Conservation (phyloP, 2,797 vertebrate species). For the Melanotaenia trifasciata region DNA sequence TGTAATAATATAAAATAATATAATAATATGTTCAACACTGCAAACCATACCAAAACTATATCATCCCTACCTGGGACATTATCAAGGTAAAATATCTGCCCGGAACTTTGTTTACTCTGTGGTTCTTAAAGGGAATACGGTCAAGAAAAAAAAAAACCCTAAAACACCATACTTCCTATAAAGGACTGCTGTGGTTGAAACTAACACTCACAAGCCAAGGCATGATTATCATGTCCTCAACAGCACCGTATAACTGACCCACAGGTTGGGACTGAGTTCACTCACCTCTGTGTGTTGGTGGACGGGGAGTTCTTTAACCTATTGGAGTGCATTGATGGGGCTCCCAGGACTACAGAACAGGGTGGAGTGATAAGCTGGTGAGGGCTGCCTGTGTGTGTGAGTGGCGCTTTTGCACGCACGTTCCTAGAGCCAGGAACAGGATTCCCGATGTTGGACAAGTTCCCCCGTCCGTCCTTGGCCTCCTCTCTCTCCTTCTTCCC, state of each 20-base stretch:
- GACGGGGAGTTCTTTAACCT: constrained; percentile 99
- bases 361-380: constrained; percentile 92
- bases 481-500: constrained; percentile 94
- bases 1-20: no score
- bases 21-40: background rate
- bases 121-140: background rate
- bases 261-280: background rate
- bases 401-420: constrained; percentile 81
- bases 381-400: constrained; percentile 82
- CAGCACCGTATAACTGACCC: background rate
- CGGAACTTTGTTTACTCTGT: background rate
- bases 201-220: constrained; percentile 3
- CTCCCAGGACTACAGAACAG: constrained; percentile 91
- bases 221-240: constrained; percentile 12
- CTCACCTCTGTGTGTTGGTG: constrained; percentile 99
- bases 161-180: background rate
- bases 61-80: background rate
- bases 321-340: constrained; percentile 99
- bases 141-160: background rate
- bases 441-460: constrained; percentile 81
- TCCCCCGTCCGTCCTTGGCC: constrained; percentile 85
- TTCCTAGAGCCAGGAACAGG: constrained; percentile 82
- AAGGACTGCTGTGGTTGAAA: background rate
- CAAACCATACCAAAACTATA: background rate
- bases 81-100: background rate